Percentiles rank a stretch among this genome's conserved stretches.
Conservation (phyloP, 2,113 vertebrate genomes). For the Trinectes maculatus region DNA sequence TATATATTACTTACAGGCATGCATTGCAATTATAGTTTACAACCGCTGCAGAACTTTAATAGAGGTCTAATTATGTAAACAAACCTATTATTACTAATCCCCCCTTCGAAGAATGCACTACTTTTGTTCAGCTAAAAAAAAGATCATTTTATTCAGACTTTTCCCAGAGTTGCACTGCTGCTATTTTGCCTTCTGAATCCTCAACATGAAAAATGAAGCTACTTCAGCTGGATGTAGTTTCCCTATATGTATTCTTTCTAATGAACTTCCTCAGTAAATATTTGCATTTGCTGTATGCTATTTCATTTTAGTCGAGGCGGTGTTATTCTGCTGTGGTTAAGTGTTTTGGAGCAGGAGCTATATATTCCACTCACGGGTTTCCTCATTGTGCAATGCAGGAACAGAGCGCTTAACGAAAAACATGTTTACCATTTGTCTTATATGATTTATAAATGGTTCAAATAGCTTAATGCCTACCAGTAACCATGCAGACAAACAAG, state of each 20-base stretch:
- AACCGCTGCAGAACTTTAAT: slow-evolving; percentile 47
- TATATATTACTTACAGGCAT: slow-evolving; percentile 42
- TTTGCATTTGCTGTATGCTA: neutral
- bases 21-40: slow-evolving; percentile 60
- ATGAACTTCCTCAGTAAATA: neutral
- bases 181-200: slow-evolving; percentile 33
- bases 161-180: slow-evolving; percentile 25
- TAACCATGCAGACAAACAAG: slow-evolving; percentile 1
- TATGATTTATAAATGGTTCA: slow-evolving; percentile 18
- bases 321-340: neutral
- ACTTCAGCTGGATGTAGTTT: neutral
- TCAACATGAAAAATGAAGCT: slow-evolving; percentile 1
- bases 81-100: slow-evolving; percentile 65
- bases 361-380: slow-evolving; percentile 35
- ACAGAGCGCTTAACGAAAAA: neutral
- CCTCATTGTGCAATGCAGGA: slow-evolving; percentile 37
- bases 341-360: neutral
- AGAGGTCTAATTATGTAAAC: slow-evolving; percentile 65
- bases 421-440: slow-evolving; percentile 35
- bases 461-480: neutral
- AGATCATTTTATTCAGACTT: slow-evolving; percentile 47
- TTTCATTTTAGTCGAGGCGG: slow-evolving; percentile 22
- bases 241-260: slow-evolving; percentile 19
- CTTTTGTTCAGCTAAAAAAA: slow-evolving; percentile 37
- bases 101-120: slow-evolving; percentile 20